A percentile compares a stretch with the other conserved stretches of the same genome.
phyloP scores from a whole-genome alignment of 1,140 invertebrate genomes.

The Paracyclopina nana region DNA sequence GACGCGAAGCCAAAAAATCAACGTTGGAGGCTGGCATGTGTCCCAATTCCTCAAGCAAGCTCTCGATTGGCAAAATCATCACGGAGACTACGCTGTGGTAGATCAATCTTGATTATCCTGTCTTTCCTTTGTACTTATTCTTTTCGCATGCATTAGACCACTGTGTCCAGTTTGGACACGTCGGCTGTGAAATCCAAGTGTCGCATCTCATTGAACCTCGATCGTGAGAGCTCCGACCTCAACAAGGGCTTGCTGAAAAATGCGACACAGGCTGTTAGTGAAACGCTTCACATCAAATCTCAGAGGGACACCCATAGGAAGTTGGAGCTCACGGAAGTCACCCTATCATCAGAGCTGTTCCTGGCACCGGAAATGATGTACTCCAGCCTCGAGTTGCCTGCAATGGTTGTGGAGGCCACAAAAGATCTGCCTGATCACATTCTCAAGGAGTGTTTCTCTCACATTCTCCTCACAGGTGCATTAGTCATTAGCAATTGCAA shows the following conservation, averaged over 20 bases:
- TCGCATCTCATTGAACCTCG: slow-evolving; percentile 30
- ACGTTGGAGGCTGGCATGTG: slow-evolving; percentile 31
- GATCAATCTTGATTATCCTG: background rate
- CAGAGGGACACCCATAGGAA: slow-evolving; percentile 4
- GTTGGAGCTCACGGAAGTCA: slow-evolving; percentile 21
- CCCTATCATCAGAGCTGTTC: slow-evolving; percentile 30
- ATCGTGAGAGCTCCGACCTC: slow-evolving; percentile 17
- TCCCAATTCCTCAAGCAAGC: slow-evolving; percentile 31
- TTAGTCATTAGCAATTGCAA: too few species aligned
- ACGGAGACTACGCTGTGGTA: slow-evolving; percentile 18
- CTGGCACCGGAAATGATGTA: slow-evolving; percentile 34
- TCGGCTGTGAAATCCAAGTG: slow-evolving; percentile 30
- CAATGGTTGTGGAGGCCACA: slow-evolving; percentile 30
- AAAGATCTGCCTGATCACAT: slow-evolving; percentile 26
- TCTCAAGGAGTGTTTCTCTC: slow-evolving; percentile 29
- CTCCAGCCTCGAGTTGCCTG: slow-evolving; percentile 27
- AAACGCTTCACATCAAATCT: slow-evolving; percentile 14
- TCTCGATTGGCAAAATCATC: slow-evolving; percentile 29
- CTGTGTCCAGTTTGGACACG: slow-evolving; percentile 29
- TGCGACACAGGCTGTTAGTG: background rate
- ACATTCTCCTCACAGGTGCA: slow-evolving; percentile 30
- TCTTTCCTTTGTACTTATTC: background rate
- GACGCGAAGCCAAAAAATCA: slow-evolving; percentile 27
- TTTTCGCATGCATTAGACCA: slow-evolving; percentile 23
- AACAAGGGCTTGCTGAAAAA: background rate